Percentiles rank a stretch among this genome's conserved stretches.
Conservation (phyloP, 2,888 invertebrate species). For the Oscheius sp. region DNA sequence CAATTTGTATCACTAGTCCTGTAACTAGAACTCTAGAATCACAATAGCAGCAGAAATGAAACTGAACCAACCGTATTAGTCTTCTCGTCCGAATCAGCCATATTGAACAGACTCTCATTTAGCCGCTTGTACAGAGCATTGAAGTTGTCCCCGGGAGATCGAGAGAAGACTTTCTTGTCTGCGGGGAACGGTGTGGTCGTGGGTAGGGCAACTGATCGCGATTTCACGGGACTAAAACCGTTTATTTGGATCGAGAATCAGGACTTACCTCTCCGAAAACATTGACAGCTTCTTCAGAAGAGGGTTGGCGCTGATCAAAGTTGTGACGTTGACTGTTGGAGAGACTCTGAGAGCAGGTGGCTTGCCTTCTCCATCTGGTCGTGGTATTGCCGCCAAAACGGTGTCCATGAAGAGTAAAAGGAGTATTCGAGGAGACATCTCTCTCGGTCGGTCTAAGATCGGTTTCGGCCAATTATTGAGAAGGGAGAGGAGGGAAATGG, state of each 20-base stretch:
- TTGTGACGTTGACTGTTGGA: slow-evolving; percentile 10
- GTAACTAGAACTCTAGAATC: too few relatives aligned
- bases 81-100: slow-evolving; percentile 4
- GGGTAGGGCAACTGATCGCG: not conserved
- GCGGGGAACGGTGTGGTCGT: slow-evolving; percentile 6
- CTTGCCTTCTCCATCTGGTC: slow-evolving; percentile 3
- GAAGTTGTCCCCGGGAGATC: slow-evolving; percentile 27
- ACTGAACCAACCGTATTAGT: not conserved
- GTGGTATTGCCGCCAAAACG: slow-evolving; percentile 15
- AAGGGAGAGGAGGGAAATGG: slow-evolving; percentile 33
- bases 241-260: not conserved
- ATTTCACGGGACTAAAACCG: too few relatives aligned
- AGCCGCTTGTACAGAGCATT: slow-evolving; percentile 18
- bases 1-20: too few relatives aligned
- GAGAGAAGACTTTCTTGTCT: slow-evolving; percentile 5
- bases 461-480: slow-evolving; percentile 36
- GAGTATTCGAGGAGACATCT: slow-evolving; percentile 1
- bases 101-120: slow-evolving; percentile 19
- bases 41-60: too few relatives aligned
- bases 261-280: slow-evolving; percentile 19
- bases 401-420: slow-evolving; percentile 4
- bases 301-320: slow-evolving; percentile 19
- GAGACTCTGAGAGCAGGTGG: slow-evolving; percentile 13
- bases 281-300: slow-evolving; percentile 14
- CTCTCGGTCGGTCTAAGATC: not conserved